Base-by-base conservation (phyloP, 2,888 invertebrate species). In the Drosophila phalerata region DNA sequence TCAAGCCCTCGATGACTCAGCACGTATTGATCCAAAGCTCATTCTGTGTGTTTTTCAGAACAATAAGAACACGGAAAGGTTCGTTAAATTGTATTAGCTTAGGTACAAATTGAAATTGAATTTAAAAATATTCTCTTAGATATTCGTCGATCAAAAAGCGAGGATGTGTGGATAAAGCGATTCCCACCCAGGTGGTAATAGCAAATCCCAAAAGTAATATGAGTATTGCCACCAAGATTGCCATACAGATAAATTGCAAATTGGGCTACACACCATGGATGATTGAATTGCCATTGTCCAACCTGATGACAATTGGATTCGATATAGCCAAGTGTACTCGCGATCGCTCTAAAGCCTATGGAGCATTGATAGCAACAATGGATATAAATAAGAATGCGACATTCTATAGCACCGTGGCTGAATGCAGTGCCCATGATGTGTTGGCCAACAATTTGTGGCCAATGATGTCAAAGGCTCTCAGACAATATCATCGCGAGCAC, bases 161-260 rank as follows among this genome's bases (percentile, higher is more conserved):
- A 77, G 96, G 96, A 74, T 96, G 95, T 11, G 94, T 97, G 0
- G 97, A 97, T 75, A 93, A 95, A 37, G 95, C 96, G 0, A 94
- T 96, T 3, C 95, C 96, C 0, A 95, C 95, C 0, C 96, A 97
- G 88, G 94, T 95, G 0, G 92, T 92, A 15, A 90, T 90, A 8
- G 75, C 80, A 0, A 73, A 53, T 8, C 64, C 67, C 0, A 83
- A 76, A 22, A 88, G 79, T n/a, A 68, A 73, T 0, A 5, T 96
- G 95, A 96, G 96, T 0, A 96, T 98, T 45, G 97, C 97, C 0
- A 98, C 98, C 0, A 99, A 99, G 93, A 95, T 99, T 0, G 97
- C 97, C 0, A 96, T 99, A 47, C 99, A 99, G 91, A 94, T 99
- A 57, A 97, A 97, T 91, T 97, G 97, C 90, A 99, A 99, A 93